Evolutionary conservation across 1,140 invertebrate species (phyloP).

Genomic region (Hyles vespertilio): DNA sequence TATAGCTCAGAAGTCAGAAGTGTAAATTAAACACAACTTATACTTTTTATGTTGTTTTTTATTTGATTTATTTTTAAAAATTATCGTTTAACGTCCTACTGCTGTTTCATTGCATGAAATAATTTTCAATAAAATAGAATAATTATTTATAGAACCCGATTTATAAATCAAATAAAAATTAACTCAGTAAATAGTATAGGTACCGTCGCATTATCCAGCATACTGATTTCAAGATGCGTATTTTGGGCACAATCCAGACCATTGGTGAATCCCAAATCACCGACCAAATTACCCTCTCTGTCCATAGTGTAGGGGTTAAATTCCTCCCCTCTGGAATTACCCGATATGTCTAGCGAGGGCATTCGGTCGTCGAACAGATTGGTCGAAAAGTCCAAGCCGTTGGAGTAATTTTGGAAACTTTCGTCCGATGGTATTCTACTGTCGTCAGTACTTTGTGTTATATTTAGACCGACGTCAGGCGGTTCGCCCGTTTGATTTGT

Average conservation of each 20-base stretch:
- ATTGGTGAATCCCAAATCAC: slow-evolving; percentile 9
- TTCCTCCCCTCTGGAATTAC: slow-evolving; percentile 30
- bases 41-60: too few relatives aligned
- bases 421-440: slow-evolving; percentile 38
- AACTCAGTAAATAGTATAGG: not conserved
- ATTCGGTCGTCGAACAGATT: slow-evolving; percentile 42
- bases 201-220: not conserved
- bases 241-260: slow-evolving; percentile 4
- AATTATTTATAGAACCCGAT: not conserved
- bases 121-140: not conserved
- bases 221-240: not conserved
- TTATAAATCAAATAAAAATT: not conserved
- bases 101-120: not conserved
- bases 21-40: too few relatives aligned
- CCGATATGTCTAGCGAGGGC: slow-evolving; percentile 31
- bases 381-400: slow-evolving; percentile 37
- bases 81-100: too few relatives aligned
- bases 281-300: slow-evolving; percentile 23
- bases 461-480: slow-evolving; percentile 11
- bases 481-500: slow-evolving; percentile 5
- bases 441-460: slow-evolving; percentile 22
- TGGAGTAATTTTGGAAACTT: slow-evolving; percentile 40
- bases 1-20: too few relatives aligned
- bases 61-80: too few relatives aligned
- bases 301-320: slow-evolving; percentile 22